A percentile compares a stretch with the other conserved stretches of the same genome.
phyloP scores from a whole-genome alignment of 2,888 invertebrate genomes.

The Campopleginae sp. region DNA sequence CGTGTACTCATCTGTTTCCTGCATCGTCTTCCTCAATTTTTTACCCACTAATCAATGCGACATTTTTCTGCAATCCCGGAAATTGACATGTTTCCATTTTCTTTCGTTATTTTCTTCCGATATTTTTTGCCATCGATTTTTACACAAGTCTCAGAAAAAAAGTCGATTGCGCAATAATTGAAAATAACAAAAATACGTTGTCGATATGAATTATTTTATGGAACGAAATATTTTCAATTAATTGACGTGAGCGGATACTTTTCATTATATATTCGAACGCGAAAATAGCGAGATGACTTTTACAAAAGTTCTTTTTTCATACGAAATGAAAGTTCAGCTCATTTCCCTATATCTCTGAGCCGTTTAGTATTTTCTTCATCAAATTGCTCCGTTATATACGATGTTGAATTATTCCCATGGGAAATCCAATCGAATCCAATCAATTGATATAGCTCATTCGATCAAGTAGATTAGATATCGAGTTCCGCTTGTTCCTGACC shows the following conservation, averaged over 20 bases:
- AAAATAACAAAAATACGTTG: background rate
- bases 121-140: background rate
- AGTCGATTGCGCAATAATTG: too few species aligned
- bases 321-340: background rate
- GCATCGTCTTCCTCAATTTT: conserved; percentile 5
- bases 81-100: background rate
- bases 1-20: background rate
- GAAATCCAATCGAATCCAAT: background rate
- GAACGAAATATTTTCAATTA: background rate
- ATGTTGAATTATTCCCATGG: background rate
- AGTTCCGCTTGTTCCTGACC: background rate
- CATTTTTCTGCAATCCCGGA: background rate
- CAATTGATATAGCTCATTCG: background rate
- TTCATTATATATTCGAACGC: too few species aligned
- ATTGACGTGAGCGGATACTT: background rate
- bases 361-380: background rate
- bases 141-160: background rate
- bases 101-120: background rate
- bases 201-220: background rate
- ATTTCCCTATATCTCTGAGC: background rate
- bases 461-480: background rate
- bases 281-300: too few species aligned
- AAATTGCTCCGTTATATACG: background rate
- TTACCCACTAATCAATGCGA: background rate
- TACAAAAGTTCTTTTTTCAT: background rate